phyloP scores from a whole-genome alignment of 1,140 invertebrate genomes.

The Galleria mellonella region DNA sequence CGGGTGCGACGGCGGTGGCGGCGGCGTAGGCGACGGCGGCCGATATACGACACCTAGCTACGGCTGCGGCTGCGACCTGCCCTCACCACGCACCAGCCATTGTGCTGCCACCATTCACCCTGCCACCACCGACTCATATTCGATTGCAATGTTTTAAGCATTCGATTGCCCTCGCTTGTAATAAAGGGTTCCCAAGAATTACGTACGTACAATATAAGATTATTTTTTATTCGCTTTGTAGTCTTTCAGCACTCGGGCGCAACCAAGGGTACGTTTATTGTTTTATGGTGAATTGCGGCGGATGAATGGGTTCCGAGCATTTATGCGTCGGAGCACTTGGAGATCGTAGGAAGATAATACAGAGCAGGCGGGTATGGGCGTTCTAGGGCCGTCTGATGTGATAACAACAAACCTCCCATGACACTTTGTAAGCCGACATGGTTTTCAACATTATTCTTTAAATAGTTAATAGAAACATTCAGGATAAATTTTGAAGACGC shows the following conservation, averaged over 20 bases:
- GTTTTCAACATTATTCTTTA: constrained; percentile 2
- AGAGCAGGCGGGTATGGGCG: constrained; percentile 47
- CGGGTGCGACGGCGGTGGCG: constrained; percentile 13
- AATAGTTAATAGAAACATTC: too few relatives aligned
- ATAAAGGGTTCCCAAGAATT: constrained; percentile 71
- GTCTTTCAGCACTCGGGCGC: constrained; percentile 53
- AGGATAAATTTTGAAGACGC: too few relatives aligned
- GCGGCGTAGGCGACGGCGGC: constrained; percentile 46
- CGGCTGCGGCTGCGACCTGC: constrained; percentile 17
- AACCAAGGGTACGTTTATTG: constrained; percentile 62
- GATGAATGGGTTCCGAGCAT: constrained; percentile 57
- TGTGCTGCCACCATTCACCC: constrained; percentile 32
- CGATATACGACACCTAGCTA: constrained; percentile 39
- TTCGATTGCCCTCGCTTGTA: constrained; percentile 65
- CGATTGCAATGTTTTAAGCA: constrained; percentile 69
- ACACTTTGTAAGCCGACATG: background rate
- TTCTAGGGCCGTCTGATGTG: constrained; percentile 42
- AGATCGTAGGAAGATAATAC: constrained; percentile 61
- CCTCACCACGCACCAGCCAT: constrained; percentile 35
- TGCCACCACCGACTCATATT: constrained; percentile 44
- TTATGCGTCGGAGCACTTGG: constrained; percentile 40
- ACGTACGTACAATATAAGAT: constrained; percentile 45
- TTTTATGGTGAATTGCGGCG: constrained; percentile 61
- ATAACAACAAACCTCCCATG: constrained; percentile 60
- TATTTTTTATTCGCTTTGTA: constrained; percentile 56